A percentile compares a stretch with the other conserved stretches of the same genome.
These are phyloP conservation scores for Phalacrocorax pelagicus DNA, from an alignment of 2,113 vertebrate genomes.

Conservation along the genomic window DNA sequence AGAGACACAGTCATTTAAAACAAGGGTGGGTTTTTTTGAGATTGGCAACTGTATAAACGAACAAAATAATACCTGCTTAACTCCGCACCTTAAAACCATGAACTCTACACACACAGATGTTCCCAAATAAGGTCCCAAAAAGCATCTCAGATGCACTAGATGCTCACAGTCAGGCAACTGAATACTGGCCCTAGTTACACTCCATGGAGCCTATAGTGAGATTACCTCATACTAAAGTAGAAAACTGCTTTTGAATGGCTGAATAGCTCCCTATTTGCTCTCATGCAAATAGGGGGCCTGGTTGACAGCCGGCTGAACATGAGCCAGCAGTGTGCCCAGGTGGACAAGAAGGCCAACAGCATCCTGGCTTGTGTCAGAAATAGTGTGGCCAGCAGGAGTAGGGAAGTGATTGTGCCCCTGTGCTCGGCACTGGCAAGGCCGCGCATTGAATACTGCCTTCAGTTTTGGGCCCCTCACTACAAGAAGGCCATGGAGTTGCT, in stretches of 20 bases:
- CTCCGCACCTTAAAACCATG: neutral
- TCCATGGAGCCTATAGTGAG: neutral
- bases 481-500: too few species aligned
- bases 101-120: neutral
- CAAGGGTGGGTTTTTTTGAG: neutral
- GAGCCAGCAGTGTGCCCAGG: too few species aligned
- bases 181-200: neutral
- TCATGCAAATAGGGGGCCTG: neutral
- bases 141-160: neutral
- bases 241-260: neutral
- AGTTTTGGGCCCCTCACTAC: too few species aligned
- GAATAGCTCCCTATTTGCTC: neutral
- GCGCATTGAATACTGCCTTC: too few species aligned
- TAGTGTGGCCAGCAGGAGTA: too few species aligned
- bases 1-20: neutral
- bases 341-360: too few species aligned
- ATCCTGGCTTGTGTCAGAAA: too few species aligned
- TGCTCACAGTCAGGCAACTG: neutral
- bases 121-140: neutral
- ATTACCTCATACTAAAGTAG: neutral
- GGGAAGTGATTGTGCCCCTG: too few species aligned
- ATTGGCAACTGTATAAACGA: neutral
- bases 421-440: too few species aligned
- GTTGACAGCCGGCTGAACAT: too few species aligned
- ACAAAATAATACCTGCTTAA: neutral